Percentiles rank a stretch among this genome's conserved stretches.
phyloP scores from a whole-genome alignment of 1,140 invertebrate genomes.

The Adelges cooleyi region DNA sequence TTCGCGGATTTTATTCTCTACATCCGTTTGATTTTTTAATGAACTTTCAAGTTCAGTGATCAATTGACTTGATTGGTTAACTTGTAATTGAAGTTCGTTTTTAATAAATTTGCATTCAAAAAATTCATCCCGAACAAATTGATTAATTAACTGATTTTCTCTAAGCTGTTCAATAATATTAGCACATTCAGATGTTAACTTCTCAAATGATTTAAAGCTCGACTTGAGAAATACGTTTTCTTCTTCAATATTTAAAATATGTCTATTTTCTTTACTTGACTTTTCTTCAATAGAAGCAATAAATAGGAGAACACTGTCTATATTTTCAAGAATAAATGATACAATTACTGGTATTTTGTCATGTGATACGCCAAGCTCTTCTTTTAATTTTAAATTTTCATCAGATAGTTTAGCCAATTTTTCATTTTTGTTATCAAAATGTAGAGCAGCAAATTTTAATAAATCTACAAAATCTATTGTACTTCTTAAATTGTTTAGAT shows the following conservation, averaged over 20 bases:
- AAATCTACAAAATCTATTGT: neutral
- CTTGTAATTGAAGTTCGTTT: neutral
- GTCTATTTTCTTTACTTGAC: neutral
- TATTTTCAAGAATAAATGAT: neutral
- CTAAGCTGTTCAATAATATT: conserved; percentile 1
- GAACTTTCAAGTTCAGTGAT: neutral
- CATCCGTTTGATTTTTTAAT: neutral
- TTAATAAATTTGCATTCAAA: neutral
- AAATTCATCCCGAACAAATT: neutral
- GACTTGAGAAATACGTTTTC: conserved; percentile 4
- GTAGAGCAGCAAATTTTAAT: neutral
- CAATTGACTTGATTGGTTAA: neutral
- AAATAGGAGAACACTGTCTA: neutral
- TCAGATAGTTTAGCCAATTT: neutral
- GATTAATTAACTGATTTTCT: neutral
- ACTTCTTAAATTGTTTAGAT: neutral
- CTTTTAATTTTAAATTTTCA: neutral
- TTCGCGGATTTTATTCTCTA: neutral
- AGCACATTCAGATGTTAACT: conserved; percentile 12
- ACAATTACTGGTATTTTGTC: neutral
- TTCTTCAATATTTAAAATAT: neutral
- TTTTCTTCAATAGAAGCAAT: neutral
- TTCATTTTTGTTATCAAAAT: conserved; percentile 3
- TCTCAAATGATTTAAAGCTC: neutral
- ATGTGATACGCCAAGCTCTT: neutral